Evolutionary conservation across 2,797 vertebrate genomes (phyloP), one percentile per base, ranked within the genome.

Genomic region (Phoxinus dragarum): DNA sequence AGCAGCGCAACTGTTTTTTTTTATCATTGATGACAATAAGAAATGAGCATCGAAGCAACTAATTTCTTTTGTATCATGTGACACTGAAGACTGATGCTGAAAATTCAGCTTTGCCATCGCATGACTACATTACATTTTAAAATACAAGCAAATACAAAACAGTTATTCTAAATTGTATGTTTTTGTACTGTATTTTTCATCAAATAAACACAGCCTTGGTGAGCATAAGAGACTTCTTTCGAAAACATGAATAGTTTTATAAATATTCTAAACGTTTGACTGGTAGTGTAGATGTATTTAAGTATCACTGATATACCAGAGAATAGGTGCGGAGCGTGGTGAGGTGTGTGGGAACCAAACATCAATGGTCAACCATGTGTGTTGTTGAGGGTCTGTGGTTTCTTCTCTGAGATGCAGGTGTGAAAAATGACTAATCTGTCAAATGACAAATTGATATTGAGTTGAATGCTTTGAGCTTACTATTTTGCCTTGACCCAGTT

Each of bases 401-500:
- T 34, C 16, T 3, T 23, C 34, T 34, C 8, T 34, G 14, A 40
- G 59, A 52, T 84, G 47, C 49, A 85, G 21, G 16, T 84, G 47
- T 79, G 54, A 52, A n/a, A 85, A 79, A 80, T 80, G 2, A 40
- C 8, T 14, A 0, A 38, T 68, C 16, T 38, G 17, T 77, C 84
- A 64, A 16, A 40, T 72, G 84, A 72, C 40, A 80, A 71, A 64
- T 64, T 34, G 54, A 67, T 40, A 64, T 66, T 44, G 44, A 9
- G 16, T n/a, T 67, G 72, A 84, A 52, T 81, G 49, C 38, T 16
- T 81, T 85, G 47, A 77, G 77, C 80, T 82, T 54, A 61, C 47
- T 67, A 88, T 83, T 85, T 89, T 84, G 66, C 47, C 17, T 6
- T 82, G 86, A 86, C 86, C 89, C 72, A 86, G 72, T 89, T 90